Conservation (phyloP, 2,797 vertebrate species). For the Serranus cabrilla region DNA sequence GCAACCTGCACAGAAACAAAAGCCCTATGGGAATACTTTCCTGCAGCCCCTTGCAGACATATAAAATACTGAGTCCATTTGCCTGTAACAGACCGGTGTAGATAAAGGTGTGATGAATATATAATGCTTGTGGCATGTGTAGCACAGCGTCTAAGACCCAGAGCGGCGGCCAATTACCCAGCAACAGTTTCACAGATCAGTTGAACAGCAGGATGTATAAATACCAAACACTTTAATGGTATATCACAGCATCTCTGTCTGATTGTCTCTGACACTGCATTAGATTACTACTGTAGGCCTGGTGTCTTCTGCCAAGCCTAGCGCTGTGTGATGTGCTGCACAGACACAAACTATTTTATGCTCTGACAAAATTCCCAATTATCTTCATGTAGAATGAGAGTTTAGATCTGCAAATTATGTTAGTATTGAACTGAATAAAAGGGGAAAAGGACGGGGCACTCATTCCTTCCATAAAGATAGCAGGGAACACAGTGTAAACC, state of each 20-base stretch:
- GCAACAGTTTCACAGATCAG: conserved; percentile 32
- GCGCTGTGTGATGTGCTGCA: conserved; percentile 20
- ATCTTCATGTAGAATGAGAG: neutral
- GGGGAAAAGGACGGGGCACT: neutral
- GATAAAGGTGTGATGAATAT: conserved; percentile 49
- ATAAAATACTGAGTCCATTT: conserved; percentile 24
- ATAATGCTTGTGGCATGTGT: conserved; percentile 42
- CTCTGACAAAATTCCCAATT: neutral
- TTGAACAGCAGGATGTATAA: conserved; percentile 33
- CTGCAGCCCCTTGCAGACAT: neutral
- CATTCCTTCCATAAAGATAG: neutral
- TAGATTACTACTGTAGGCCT: conserved; percentile 21
- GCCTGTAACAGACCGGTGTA: conserved; percentile 22
- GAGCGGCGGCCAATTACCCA: conserved; percentile 37
- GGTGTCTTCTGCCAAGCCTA: conserved; percentile 6
- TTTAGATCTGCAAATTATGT: neutral
- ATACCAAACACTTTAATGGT: conserved; percentile 21
- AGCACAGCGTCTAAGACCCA: conserved; percentile 10
- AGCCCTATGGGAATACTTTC: neutral
- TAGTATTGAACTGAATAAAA: neutral
- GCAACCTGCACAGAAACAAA: conserved; percentile 29
- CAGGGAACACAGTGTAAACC: neutral
- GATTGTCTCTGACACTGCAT: conserved; percentile 32
- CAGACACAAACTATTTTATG: conserved; percentile 1
- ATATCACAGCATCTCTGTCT: conserved; percentile 30